These are phyloP conservation scores for Zapornia atra DNA, from an alignment of 2,113 vertebrate species.

Conservation along the genomic window DNA sequence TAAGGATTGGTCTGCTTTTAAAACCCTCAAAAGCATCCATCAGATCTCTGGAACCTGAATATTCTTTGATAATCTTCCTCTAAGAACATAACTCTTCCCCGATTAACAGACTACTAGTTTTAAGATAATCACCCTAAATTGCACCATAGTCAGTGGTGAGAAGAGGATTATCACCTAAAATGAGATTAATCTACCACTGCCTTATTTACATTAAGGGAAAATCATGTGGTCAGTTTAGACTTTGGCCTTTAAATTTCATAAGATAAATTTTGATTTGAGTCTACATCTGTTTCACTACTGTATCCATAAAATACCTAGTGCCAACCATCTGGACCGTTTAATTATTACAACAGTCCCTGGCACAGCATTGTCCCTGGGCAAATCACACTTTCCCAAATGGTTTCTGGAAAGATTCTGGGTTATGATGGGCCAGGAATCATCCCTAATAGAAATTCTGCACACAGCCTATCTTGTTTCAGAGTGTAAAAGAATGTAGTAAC, in stretches of 20 bases:
- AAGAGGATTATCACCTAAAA: neutral
- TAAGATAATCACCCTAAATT: neutral
- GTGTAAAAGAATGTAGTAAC: neutral
- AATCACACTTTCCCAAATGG: neutral
- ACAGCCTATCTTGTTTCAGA: neutral
- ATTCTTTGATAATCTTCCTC: neutral
- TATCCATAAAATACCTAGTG: neutral
- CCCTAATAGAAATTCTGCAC: neutral
- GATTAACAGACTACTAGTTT: neutral
- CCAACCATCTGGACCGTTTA: slow-evolving; percentile 26
- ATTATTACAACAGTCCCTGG: neutral
- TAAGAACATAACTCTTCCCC: neutral
- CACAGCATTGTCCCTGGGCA: neutral
- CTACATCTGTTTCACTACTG: neutral
- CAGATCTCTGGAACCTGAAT: neutral
- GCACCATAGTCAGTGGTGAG: neutral
- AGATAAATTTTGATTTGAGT: neutral
- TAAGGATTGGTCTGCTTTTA: neutral
- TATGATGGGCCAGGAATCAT: neutral
- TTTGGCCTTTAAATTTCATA: neutral
- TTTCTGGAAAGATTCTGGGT: neutral
- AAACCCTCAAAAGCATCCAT: neutral
- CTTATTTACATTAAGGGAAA: neutral
- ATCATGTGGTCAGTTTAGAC: neutral
- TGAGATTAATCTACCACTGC: neutral